Percentiles rank a stretch among this genome's conserved stretches.
These are phyloP conservation scores for Monopis laevigella DNA, from an alignment of 2,888 invertebrate genomes.

Conservation along the genomic window DNA sequence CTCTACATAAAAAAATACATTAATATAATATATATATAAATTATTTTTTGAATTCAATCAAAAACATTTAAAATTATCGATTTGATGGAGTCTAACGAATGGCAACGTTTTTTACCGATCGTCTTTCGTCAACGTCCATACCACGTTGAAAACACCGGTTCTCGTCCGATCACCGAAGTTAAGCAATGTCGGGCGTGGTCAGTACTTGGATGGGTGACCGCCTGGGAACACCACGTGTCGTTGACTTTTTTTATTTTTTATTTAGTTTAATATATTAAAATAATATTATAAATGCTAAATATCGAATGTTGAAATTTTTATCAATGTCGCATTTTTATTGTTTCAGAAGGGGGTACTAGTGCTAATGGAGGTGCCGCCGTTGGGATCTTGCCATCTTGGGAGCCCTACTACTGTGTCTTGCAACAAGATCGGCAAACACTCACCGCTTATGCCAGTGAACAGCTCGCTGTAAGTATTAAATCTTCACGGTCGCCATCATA, in stretches of 20 bases:
- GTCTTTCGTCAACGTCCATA: constrained; percentile 19
- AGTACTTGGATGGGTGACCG: constrained; percentile 25
- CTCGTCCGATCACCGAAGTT: constrained; percentile 23
- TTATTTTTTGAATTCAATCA: too few relatives aligned
- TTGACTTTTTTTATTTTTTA: constrained; percentile 24
- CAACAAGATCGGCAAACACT: constrained; percentile 79
- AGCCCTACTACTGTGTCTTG: constrained; percentile 82
- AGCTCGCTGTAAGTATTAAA: constrained; percentile 74
- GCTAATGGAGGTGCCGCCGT: constrained; percentile 45
- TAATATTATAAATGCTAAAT: too few relatives aligned
- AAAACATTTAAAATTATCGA: too few relatives aligned
- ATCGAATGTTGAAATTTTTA: too few relatives aligned
- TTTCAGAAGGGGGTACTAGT: constrained; percentile 51
- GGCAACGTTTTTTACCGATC: too few relatives aligned
- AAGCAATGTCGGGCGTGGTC: constrained; percentile 23
- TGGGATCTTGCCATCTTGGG: constrained; percentile 73
- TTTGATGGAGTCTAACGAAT: too few relatives aligned
- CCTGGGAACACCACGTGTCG: constrained; percentile 24
- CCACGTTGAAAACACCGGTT: constrained; percentile 22
- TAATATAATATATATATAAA: too few relatives aligned
- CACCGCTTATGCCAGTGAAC: constrained; percentile 80
- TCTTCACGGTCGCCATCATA: too few relatives aligned
- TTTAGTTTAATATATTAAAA: too few relatives aligned
- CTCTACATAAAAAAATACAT: too few relatives aligned
- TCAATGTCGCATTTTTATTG: constrained; percentile 26